Percentiles rank a stretch among this genome's conserved stretches.
These are phyloP conservation scores for Anolis carolinensis DNA, from an alignment of 2,113 vertebrate species.

Conservation along the genomic window DNA sequence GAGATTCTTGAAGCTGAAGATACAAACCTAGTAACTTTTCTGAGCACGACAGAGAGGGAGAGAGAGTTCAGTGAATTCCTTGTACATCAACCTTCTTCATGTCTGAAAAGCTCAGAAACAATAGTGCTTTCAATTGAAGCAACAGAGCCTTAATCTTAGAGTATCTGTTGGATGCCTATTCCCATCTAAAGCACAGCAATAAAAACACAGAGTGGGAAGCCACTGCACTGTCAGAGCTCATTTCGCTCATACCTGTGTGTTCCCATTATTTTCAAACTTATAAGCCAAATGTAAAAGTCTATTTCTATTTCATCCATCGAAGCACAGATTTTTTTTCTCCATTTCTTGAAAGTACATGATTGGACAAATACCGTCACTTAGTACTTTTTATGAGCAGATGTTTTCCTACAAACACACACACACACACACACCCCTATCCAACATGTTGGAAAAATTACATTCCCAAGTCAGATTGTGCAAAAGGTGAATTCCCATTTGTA, in stretches of 20 bases:
- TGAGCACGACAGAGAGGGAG: too few relatives aligned
- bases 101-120: constrained; percentile 33
- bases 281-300: constrained; percentile 54
- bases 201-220: constrained; percentile 57
- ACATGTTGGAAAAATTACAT: constrained; percentile 7
- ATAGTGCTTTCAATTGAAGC: constrained; percentile 7
- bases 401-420: constrained; percentile 4
- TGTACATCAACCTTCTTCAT: constrained; percentile 5
- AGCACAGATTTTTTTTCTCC: constrained; percentile 53
- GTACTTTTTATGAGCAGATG: constrained; percentile 20
- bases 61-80: constrained; percentile 1
- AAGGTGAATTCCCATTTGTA: not conserved
- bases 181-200: constrained; percentile 38
- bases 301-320: constrained; percentile 51
- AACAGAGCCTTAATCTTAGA: constrained; percentile 45
- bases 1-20: not conserved
- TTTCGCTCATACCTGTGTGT: constrained; percentile 48
- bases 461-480: constrained; percentile 20
- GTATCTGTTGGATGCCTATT: constrained; percentile 42
- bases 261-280: constrained; percentile 35
- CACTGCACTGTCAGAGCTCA: constrained; percentile 30
- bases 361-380: constrained; percentile 61
- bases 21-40: too few relatives aligned
- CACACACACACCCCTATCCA: constrained; percentile 27
- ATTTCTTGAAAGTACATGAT: constrained; percentile 49